phyloP scores from a whole-genome alignment of 1,140 invertebrate genomes.

The Leguminivora glycinivorella region DNA sequence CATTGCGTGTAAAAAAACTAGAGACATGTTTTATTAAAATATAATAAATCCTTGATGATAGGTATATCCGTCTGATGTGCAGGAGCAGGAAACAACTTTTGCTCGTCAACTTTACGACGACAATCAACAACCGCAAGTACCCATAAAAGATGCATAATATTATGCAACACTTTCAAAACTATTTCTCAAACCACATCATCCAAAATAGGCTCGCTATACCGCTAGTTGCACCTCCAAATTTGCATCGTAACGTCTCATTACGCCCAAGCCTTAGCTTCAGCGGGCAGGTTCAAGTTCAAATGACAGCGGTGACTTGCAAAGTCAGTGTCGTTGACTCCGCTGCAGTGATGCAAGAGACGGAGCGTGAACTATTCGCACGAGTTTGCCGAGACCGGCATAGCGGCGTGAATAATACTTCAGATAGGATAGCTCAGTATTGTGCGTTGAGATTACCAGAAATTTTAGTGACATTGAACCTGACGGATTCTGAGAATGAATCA shows the following conservation, averaged over 20 bases:
- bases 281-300: slow-evolving; percentile 42
- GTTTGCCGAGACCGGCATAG: slow-evolving; percentile 31
- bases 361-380: slow-evolving; percentile 57
- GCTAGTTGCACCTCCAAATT: background rate
- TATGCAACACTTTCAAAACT: background rate
- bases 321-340: slow-evolving; percentile 56
- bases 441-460: background rate
- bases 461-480: too few relatives aligned
- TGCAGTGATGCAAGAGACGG: slow-evolving; percentile 58
- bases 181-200: background rate
- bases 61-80: too few relatives aligned
- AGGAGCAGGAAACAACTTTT: too few relatives aligned
- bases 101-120: too few relatives aligned
- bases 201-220: background rate
- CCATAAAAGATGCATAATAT: background rate
- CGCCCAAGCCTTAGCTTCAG: slow-evolving; percentile 30
- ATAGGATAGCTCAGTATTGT: slow-evolving; percentile 9
- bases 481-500: too few relatives aligned
- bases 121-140: too few relatives aligned
- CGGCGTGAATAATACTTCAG: background rate
- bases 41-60: too few relatives aligned
- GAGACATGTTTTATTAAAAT: too few relatives aligned
- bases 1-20: too few relatives aligned
- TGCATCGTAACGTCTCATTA: slow-evolving; percentile 32
- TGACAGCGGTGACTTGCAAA: slow-evolving; percentile 51